Base-by-base conservation (phyloP, 2,113 vertebrate species). In the Coptodon rendalli region DNA sequence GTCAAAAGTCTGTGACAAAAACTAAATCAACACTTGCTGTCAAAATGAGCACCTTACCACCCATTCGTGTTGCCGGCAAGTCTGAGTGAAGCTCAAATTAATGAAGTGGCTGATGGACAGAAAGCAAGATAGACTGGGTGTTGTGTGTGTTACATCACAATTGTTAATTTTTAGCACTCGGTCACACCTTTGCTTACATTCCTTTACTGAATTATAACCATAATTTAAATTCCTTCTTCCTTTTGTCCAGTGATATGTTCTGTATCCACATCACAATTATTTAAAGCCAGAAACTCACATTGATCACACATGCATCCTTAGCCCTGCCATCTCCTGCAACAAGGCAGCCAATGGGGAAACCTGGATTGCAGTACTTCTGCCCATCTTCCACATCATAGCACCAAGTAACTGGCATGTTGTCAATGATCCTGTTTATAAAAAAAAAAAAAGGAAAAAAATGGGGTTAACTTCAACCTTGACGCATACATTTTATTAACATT, bases 361-460 rank as follows among this genome's bases (percentile, higher is more conserved):
- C 99, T 59, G 99, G 99, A 95, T 99, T 99, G 94, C 99, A 99
- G 95, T 98, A 99, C 87, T 96, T 97, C 93, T 98, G 98, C 38
- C 94, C 90, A 38, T 98, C 98, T 94, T 99, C 99, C 34, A 99
- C 98, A 12, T 98, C 97, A 0, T 99, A 99, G 94, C 99, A 99
- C 99, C 99, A 99, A 0, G 99, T 99, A 63, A 99, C 99, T 14
- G 99, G 99, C 98, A 99, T 99, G 91, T 99, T 99, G 95, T 99
- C 99, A 91, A 99, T 96, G 91, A 99, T 99, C 99, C 98, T 99
- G 91, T 0, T n/a, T n/a, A n/a, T n/a, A 6, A 9, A 24, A 6
- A 3, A 91, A 84, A 91, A 0, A 9, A 27, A 53, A 0, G 5
- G 5, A 68, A 71, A 9, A 22, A 73, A 9, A 59, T 11, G 13